These are phyloP conservation scores for Amitus sp. DNA, from an alignment of 2,888 invertebrate species.

Conservation along the genomic window DNA sequence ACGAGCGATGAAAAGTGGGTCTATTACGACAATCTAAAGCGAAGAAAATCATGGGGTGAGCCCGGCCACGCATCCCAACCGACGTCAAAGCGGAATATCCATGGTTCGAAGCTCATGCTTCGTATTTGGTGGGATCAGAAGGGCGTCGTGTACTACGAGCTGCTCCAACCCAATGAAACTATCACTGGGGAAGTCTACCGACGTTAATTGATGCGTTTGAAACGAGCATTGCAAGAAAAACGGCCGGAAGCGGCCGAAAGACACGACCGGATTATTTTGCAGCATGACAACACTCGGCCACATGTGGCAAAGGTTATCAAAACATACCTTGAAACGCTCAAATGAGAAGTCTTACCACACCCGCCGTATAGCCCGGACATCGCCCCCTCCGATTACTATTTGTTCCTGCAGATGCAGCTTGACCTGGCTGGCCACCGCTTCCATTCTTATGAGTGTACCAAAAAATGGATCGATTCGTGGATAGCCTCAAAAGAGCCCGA, in stretches of 20 bases:
- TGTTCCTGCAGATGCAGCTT: conserved; percentile 11
- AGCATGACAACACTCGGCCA: conserved; percentile 39
- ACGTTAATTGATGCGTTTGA: conserved; percentile 38
- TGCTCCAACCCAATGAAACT: conserved; percentile 32
- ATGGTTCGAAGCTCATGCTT: conserved; percentile 40
- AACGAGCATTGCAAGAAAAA: conserved; percentile 23
- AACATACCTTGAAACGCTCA: conserved; percentile 41
- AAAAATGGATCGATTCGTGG: conserved; percentile 29
- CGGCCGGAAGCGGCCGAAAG: conserved; percentile 13
- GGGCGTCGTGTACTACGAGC: conserved; percentile 30
- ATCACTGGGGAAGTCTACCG: conserved; percentile 29
- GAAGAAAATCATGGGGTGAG: conserved; percentile 32
- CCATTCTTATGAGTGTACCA: conserved; percentile 8
- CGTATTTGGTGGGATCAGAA: conserved; percentile 39
- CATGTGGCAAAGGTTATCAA: conserved; percentile 38
- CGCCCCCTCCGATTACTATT: conserved; percentile 27
- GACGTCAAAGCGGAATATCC: conserved; percentile 24
- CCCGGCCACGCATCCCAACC: background rate
- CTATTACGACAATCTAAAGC: conserved; percentile 26
- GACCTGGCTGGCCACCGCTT: conserved; percentile 8
- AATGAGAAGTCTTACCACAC: conserved; percentile 41
- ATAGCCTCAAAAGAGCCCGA: conserved; percentile 26
- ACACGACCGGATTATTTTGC: conserved; percentile 34
- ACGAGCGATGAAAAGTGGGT: conserved; percentile 30
- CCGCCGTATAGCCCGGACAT: conserved; percentile 25